phyloP scores from a whole-genome alignment of 2,888 invertebrate species.

The Drosophila birchii region DNA sequence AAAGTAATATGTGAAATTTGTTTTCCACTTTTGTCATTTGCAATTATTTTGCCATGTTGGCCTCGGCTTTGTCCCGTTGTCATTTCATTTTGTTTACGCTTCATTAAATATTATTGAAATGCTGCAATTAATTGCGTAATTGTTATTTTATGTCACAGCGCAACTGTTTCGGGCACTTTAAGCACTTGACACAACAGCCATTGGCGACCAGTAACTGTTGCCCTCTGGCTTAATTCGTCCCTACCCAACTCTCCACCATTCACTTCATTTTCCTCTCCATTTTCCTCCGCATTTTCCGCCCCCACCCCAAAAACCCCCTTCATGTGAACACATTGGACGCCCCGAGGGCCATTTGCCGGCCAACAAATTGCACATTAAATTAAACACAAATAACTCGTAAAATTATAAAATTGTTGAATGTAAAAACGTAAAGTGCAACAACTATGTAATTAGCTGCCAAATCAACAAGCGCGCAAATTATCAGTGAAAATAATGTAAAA shows the following conservation, averaged over 20 bases:
- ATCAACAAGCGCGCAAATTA: conserved; percentile 69
- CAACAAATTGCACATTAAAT: conserved; percentile 75
- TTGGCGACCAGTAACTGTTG: conserved; percentile 40
- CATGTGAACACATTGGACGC: conserved; percentile 10
- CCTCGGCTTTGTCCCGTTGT: conserved; percentile 53
- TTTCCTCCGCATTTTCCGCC: conserved; percentile 15
- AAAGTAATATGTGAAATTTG: conserved; percentile 42
- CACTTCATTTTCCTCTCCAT: conserved; percentile 22
- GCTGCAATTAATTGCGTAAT: conserved; percentile 79
- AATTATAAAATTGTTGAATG: conserved; percentile 52
- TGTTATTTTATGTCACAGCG: conserved; percentile 75
- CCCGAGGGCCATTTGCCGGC: conserved; percentile 55
- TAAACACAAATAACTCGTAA: conserved; percentile 73
- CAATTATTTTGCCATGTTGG: conserved; percentile 66
- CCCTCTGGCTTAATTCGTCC: conserved; percentile 38
- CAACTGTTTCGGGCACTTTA: conserved; percentile 60
- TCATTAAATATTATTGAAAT: conserved; percentile 80
- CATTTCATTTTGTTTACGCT: conserved; percentile 78
- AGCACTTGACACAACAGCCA: conserved; percentile 66
- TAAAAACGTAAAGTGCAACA: conserved; percentile 62
- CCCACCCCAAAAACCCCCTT: not conserved
- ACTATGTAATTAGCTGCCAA: conserved; percentile 70
- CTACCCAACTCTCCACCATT: not conserved
- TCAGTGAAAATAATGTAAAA: conserved; percentile 44
- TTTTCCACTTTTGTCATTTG: conserved; percentile 57